A percentile compares a stretch with the other conserved stretches of the same genome.
phyloP scores from a whole-genome alignment of 2,888 invertebrate species.

The Orthosia gothica region DNA sequence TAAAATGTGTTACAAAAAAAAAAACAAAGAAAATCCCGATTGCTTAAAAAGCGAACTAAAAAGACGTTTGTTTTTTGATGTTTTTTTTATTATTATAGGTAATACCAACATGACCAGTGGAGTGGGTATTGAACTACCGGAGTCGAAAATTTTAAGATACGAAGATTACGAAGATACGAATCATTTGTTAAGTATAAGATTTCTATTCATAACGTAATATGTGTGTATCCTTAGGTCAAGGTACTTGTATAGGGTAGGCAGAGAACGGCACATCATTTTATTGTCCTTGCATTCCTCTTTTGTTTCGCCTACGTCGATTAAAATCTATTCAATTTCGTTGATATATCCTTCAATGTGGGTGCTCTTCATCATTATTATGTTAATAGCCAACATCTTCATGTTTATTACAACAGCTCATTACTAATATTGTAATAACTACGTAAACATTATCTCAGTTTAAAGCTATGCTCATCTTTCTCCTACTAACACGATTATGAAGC shows the following conservation, averaged over 20 bases:
- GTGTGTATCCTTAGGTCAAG: not conserved
- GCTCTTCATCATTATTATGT: conserved; percentile 55
- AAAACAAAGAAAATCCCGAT: too few species aligned
- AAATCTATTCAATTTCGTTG: conserved; percentile 49
- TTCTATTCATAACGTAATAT: not conserved
- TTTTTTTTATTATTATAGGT: too few species aligned
- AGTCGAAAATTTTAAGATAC: not conserved
- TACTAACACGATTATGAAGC: conserved; percentile 53
- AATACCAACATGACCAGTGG: too few species aligned
- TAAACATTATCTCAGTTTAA: conserved; percentile 37
- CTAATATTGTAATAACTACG: conserved; percentile 25
- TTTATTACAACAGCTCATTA: conserved; percentile 27
- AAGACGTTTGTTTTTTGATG: too few species aligned
- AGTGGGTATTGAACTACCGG: too few species aligned
- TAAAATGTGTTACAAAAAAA: too few species aligned
- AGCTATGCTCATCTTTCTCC: conserved; percentile 45
- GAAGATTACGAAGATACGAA: too few species aligned
- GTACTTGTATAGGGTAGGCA: conserved; percentile 15
- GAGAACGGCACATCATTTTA: conserved; percentile 50
- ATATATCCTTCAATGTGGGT: conserved; percentile 58
- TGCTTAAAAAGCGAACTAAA: too few species aligned
- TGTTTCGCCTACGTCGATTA: conserved; percentile 66
- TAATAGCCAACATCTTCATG: conserved; percentile 49
- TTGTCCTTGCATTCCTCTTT: conserved; percentile 66
- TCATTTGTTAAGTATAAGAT: too few species aligned